Base-by-base conservation (phyloP, 2,113 vertebrate species). In the Sinocyclocheilus grahami region DNA sequence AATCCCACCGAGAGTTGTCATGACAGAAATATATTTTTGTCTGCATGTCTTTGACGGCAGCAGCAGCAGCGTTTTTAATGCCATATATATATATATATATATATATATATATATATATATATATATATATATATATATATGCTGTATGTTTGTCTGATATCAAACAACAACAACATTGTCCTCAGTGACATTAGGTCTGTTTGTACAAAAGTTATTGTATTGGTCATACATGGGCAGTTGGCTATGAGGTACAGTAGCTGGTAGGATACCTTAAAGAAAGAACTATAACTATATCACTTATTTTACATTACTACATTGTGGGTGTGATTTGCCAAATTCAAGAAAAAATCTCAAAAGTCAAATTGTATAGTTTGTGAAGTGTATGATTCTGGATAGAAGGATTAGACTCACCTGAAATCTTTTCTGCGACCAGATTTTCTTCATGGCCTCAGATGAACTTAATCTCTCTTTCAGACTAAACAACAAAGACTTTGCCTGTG, bases 391-490 rank as follows among this genome's bases (percentile, higher is more conserved):
- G 8, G 3, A 67, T 67, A 82, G 7, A 65, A 51, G 20, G 24
- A 46, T 18, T 60, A 7, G 14, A 92, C 95, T 97, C 93, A 98
- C 98, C 97, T 98, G 97, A 94, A 98, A 97, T 91, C 97, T 96
- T 93, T 98, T 98, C 95, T 99, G 98, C 92, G 97, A 97, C 98
- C 98, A 99, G 93, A 98, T 98, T 95, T 98, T 98, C 96, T 99
- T 99, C 97, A 98, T 98, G 93, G 86, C 84, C 74, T 82, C 65
- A 39, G 51, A 33, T 83, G 48, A 87, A 84, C 63, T 78, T 58
- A 60, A 78, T 78, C 60, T 87, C 10, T 33, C 53, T 53, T 78
- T 67, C 5, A 78, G 48, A 22, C 46, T 63, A 55, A 78, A 53
- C 22, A 79, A 46, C 51, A 83, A 27, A 69, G 27, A 5, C 11